Conservation (phyloP, 2,113 vertebrate species). For the Ranitomeya imitator region DNA sequence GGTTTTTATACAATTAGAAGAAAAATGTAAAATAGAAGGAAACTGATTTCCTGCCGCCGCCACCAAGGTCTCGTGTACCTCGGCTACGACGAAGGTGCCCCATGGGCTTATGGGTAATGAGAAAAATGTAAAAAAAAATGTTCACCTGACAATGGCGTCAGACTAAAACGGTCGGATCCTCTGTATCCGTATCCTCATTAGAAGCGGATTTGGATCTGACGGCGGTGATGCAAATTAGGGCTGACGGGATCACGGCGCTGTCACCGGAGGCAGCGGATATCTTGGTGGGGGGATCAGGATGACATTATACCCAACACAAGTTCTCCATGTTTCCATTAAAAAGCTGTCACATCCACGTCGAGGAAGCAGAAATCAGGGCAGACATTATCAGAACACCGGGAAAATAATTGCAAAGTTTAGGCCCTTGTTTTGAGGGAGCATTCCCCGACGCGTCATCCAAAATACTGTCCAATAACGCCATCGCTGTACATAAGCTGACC, state of each 20-base stretch:
- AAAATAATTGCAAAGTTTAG: no score
- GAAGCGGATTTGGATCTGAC: not conserved
- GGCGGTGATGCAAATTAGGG: not conserved
- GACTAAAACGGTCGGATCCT: not conserved
- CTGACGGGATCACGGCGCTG: not conserved
- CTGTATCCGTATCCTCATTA: not conserved
- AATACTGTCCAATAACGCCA: no score
- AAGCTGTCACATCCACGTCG: not conserved
- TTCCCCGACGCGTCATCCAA: no score
- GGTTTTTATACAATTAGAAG: slow-evolving; percentile 16
- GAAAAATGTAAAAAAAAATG: not conserved
- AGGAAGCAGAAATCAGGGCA: not conserved
- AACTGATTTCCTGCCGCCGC: slow-evolving; percentile 11
- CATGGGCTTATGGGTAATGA: slow-evolving; percentile 32
- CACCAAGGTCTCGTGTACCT: slow-evolving; percentile 2
- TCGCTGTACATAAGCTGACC: no score
- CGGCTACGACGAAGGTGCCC: not conserved
- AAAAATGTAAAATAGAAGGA: slow-evolving; percentile 1
- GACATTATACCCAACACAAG: not conserved
- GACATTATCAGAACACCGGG: not conserved
- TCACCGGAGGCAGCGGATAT: not conserved
- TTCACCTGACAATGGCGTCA: not conserved
- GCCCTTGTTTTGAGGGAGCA: no score
- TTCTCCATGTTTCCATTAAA: not conserved
- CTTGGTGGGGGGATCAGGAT: not conserved